Evolutionary conservation across 1,140 invertebrate species (phyloP).

Genomic region (Drosophila biarmipes): DNA sequence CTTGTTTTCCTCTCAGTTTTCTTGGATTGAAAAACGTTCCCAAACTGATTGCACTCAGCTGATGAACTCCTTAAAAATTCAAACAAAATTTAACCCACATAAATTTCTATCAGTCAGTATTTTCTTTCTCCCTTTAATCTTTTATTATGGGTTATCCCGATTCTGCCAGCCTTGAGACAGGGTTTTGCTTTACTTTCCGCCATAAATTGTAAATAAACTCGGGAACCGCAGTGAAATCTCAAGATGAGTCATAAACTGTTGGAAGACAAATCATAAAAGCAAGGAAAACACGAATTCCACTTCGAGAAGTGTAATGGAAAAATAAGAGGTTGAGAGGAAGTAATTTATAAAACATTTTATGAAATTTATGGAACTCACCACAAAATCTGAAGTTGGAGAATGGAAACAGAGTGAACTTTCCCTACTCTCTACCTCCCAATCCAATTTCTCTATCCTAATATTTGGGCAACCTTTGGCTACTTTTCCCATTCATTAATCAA

Average conservation of each 20-base stretch:
- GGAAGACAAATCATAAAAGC: conserved; percentile 34
- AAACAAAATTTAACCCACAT: background rate
- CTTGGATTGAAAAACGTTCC: background rate
- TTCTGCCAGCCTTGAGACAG: conserved; percentile 9
- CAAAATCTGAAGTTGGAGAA: too few species aligned
- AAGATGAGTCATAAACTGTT: conserved; percentile 36
- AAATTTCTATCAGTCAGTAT: background rate
- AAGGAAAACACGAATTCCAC: conserved; percentile 8
- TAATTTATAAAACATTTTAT: background rate
- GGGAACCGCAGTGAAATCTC: conserved; percentile 7
- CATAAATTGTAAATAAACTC: conserved; percentile 46
- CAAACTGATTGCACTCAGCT: conserved; percentile 6
- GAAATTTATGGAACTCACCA: background rate
- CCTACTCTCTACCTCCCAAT: background rate
- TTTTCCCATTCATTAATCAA: conserved; percentile 38
- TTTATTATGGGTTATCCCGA: background rate
- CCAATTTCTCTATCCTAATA: background rate
- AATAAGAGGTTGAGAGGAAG: background rate
- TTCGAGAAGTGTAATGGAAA: background rate
- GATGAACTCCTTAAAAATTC: conserved; percentile 27
- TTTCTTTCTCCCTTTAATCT: background rate
- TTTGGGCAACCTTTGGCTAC: conserved; percentile 13
- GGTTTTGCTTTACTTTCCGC: conserved; percentile 9
- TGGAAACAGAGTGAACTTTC: background rate
- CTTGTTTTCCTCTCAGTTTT: background rate